Evolutionary conservation across 2,113 vertebrate species (phyloP).

Genomic region (Perca fluviatilis): DNA sequence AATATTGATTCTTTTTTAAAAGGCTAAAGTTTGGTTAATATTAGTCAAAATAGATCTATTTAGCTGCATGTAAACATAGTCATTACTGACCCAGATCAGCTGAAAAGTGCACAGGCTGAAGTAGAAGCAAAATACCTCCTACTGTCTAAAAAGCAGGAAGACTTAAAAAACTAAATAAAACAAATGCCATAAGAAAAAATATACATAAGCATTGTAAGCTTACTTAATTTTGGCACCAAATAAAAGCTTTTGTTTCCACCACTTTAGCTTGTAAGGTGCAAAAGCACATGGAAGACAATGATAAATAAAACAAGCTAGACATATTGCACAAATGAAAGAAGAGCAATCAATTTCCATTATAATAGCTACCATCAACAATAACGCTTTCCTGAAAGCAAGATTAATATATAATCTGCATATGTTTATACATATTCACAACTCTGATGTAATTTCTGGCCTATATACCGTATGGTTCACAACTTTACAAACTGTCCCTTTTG

Average conservation of each 20-base stretch:
- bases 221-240: constrained; percentile 36
- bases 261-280: constrained; percentile 14
- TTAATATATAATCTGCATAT: constrained; percentile 15
- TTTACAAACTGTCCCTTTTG: constrained; percentile 2
- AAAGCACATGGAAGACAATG: constrained; percentile 69
- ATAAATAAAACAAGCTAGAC: constrained; percentile 32
- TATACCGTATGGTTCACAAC: constrained; percentile 3
- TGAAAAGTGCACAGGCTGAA: constrained; percentile 63
- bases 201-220: constrained; percentile 9
- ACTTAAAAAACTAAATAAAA: constrained; percentile 34
- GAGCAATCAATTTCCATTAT: background rate
- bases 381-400: constrained; percentile 36
- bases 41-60: background rate
- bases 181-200: constrained; percentile 37
- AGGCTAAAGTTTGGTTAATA: background rate
- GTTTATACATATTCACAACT: constrained; percentile 45
- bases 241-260: constrained; percentile 37
- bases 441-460: background rate
- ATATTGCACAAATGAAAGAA: constrained; percentile 20
- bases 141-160: constrained; percentile 57
- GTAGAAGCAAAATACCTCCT: constrained; percentile 24
- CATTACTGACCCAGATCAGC: constrained; percentile 23
- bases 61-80: constrained; percentile 27
- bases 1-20: background rate
- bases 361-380: constrained; percentile 29